phyloP scores from a whole-genome alignment of 2,797 vertebrate genomes.

The Telmatherina bonti region DNA sequence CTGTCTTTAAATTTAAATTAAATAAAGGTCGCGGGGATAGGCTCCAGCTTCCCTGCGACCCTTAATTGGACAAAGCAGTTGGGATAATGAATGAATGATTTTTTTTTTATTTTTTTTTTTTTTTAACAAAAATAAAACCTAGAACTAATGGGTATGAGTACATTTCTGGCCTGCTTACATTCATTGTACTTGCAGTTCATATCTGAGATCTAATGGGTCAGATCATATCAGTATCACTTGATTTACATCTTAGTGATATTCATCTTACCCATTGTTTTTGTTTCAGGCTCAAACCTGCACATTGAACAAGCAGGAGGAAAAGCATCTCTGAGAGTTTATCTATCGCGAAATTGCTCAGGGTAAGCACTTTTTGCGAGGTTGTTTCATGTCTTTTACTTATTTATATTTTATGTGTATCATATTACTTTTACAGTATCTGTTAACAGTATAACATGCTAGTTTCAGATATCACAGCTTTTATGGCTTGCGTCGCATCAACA shows the following conservation, averaged over 20 bases:
- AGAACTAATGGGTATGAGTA: neutral
- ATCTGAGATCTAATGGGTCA: constrained; percentile 1
- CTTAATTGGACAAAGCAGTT: too few relatives aligned
- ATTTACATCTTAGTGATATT: constrained; percentile 7
- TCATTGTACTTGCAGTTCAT: constrained; percentile 1
- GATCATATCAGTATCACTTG: neutral
- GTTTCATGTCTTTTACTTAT: neutral
- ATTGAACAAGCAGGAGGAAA: neutral
- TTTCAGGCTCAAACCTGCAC: neutral
- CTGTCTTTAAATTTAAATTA: neutral
- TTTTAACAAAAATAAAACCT: neutral
- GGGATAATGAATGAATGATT: too few relatives aligned
- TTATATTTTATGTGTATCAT: neutral
- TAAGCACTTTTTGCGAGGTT: neutral
- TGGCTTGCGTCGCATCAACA: neutral
- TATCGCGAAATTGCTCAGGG: neutral
- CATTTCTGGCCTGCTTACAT: neutral
- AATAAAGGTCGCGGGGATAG: too few relatives aligned
- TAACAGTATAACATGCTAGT: neutral
- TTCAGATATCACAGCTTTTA: neutral
- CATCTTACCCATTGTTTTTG: constrained; percentile 2
- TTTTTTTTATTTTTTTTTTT: too few relatives aligned
- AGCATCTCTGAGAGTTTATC: neutral
- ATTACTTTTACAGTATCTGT: neutral
- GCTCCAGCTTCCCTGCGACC: too few relatives aligned